A percentile compares a stretch with the other conserved stretches of the same genome.
phyloP scores from a whole-genome alignment of 2,888 invertebrate species.

The Lithophane semibrunnea region DNA sequence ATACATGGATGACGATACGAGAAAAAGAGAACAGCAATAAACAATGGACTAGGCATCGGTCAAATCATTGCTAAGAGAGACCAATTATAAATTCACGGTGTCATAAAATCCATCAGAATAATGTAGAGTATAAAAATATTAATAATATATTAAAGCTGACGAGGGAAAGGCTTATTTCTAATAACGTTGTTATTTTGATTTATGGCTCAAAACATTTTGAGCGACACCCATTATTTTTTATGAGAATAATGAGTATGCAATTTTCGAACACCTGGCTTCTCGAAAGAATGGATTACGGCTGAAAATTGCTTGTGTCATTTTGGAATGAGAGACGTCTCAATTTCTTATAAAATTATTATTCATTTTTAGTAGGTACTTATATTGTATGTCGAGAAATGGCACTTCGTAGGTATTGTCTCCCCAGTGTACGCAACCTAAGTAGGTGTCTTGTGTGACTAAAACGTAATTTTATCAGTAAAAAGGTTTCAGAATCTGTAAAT shows the following conservation, averaged over 20 bases:
- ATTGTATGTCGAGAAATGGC: neutral
- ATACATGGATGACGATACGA: neutral
- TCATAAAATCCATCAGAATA: slow-evolving; percentile 49
- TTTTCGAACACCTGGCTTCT: slow-evolving; percentile 56
- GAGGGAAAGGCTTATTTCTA: slow-evolving; percentile 62
- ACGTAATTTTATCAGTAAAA: neutral
- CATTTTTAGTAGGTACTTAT: neutral
- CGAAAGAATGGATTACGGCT: slow-evolving; percentile 34
- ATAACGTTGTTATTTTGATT: slow-evolving; percentile 69
- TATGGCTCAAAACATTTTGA: slow-evolving; percentile 60
- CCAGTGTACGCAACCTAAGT: neutral
- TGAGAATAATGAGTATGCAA: slow-evolving; percentile 56
- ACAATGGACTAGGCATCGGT: neutral
- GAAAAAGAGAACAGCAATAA: neutral
- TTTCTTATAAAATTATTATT: slow-evolving; percentile 5
- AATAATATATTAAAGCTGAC: slow-evolving; percentile 58
- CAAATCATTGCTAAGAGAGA: neutral
- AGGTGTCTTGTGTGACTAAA: neutral
- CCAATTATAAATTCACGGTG: slow-evolving; percentile 26
- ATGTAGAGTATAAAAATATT: slow-evolving; percentile 65
- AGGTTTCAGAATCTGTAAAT: neutral
- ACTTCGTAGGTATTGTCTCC: neutral
- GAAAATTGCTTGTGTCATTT: slow-evolving; percentile 30
- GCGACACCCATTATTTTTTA: slow-evolving; percentile 43
- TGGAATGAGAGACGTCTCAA: neutral